Evolutionary conservation across 2,888 invertebrate genomes (phyloP).

Genomic region (Timandra comae): DNA sequence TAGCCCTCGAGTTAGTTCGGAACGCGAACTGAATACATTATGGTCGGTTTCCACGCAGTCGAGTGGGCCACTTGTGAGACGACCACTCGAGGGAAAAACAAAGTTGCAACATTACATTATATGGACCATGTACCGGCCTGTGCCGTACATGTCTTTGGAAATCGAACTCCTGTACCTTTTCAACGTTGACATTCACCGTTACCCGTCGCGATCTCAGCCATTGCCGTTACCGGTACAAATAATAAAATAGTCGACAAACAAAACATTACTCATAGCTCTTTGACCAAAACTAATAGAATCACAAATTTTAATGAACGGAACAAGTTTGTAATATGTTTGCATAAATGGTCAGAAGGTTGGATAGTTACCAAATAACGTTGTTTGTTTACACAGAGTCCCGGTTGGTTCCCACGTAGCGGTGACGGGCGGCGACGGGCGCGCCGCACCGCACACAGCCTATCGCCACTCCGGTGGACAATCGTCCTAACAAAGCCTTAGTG

Average conservation of each 20-base stretch:
- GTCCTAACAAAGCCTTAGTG: conserved; percentile 73
- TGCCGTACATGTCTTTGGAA: conserved; percentile 32
- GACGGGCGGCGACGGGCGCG: conserved; percentile 52
- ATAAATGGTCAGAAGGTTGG: conserved; percentile 36
- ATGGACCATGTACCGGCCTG: conserved; percentile 27
- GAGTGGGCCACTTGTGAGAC: conserved; percentile 35
- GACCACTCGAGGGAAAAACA: conserved; percentile 34
- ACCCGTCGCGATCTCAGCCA: conserved; percentile 6
- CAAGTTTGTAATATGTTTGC: not conserved
- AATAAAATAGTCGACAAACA: too few species aligned
- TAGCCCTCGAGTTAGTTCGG: conserved; percentile 57
- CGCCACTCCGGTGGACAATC: conserved; percentile 72
- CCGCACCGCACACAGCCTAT: conserved; percentile 71
- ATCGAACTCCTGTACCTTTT: conserved; percentile 32
- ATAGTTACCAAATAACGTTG: conserved; percentile 49
- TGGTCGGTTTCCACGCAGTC: conserved; percentile 25
- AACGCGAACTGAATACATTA: conserved; percentile 68
- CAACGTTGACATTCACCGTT: conserved; percentile 28
- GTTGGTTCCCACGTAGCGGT: conserved; percentile 71
- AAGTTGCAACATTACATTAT: conserved; percentile 32
- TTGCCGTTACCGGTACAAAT: too few species aligned
- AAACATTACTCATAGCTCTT: too few species aligned
- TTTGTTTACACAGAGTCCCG: conserved; percentile 56
- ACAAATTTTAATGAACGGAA: not conserved
- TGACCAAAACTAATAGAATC: not conserved